These are phyloP conservation scores for Physella acuta DNA, from an alignment of 1,140 invertebrate species.

Conservation along the genomic window DNA sequence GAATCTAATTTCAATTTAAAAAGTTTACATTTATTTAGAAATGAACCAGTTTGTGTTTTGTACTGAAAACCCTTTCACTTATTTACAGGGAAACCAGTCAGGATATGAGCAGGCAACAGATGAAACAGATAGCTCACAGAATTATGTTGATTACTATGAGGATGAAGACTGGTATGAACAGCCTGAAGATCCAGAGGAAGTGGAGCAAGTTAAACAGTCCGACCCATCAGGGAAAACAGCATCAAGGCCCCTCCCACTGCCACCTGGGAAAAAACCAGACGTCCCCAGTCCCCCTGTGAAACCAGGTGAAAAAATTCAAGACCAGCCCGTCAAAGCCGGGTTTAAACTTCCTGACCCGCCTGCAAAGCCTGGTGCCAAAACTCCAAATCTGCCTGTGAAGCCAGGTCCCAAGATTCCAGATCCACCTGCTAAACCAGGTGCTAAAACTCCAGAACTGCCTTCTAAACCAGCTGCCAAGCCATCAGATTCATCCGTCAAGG, in stretches of 20 bases:
- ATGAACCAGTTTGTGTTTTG: no score
- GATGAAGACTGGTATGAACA: constrained; percentile 23
- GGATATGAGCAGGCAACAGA: no score
- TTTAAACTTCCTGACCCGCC: not conserved
- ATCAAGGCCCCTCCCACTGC: not conserved
- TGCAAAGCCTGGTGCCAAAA: not conserved
- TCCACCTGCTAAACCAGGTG: not conserved
- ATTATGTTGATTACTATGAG: not conserved
- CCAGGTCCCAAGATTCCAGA: not conserved
- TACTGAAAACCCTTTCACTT: no score
- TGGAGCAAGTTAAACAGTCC: not conserved
- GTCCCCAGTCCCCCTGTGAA: not conserved
- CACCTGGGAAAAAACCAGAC: not conserved
- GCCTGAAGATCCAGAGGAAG: not conserved
- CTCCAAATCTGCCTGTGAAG: not conserved
- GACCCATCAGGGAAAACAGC: not conserved
- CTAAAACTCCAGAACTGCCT: not conserved
- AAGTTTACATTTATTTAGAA: no score
- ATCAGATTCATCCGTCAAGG: no score
- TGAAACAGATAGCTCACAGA: no score
- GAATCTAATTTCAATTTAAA: no score
- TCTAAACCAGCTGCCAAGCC: not conserved
- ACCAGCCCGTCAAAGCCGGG: not conserved
- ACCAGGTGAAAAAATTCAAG: not conserved
- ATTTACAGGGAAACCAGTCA: no score